Base-by-base conservation (phyloP, 2,888 invertebrate genomes). In the Junonia oenone region DNA sequence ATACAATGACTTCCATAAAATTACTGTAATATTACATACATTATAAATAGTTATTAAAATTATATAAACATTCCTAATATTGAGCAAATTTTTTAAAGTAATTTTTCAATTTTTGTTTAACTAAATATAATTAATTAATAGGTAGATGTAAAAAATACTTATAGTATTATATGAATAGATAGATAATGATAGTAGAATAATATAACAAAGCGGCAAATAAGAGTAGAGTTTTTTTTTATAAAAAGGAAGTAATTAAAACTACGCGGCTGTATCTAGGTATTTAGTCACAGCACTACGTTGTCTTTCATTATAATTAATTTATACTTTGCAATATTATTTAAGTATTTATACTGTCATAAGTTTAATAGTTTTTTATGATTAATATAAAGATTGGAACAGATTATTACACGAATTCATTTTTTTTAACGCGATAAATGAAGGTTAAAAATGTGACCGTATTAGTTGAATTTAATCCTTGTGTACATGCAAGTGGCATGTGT, bases 221-320 rank as follows among this genome's bases (percentile, higher is more conserved):
- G 9, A 43, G 1, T 9, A 1, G 22, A 22, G n/a, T 6, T 9
- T 6, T 43, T 4, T 26, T 26, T n/a, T 6, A 8, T 6, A 8
- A 17, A 40, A 19, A 19, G 11, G n/a, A n/a, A 19, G 9, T 6
- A 3, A 2, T 9, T 9, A 40, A 11, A 11, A 19, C n/a, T n/a
- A 5, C n/a, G 19, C 15, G 19, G 19, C 17, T 40, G 38, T n/a
- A 27, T 27, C 33, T 38, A 38, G n/a, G 9, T 29, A 40, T 17
- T 40, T 38, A 13, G 14, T 50, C 38, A 40, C 38, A 50, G 40
- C 50, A 29, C 40, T 50, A 50, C 38, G 17, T 50, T 38, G 15
- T 14, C 8, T 49, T 26, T 43, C 3, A 26, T 26, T 26, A 43
- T 43, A 26, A 43, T 26, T 43, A 43, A 22, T n/a, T 26, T 43